phyloP scores from a whole-genome alignment of 2,113 vertebrate genomes.

The Eolophus roseicapilla region DNA sequence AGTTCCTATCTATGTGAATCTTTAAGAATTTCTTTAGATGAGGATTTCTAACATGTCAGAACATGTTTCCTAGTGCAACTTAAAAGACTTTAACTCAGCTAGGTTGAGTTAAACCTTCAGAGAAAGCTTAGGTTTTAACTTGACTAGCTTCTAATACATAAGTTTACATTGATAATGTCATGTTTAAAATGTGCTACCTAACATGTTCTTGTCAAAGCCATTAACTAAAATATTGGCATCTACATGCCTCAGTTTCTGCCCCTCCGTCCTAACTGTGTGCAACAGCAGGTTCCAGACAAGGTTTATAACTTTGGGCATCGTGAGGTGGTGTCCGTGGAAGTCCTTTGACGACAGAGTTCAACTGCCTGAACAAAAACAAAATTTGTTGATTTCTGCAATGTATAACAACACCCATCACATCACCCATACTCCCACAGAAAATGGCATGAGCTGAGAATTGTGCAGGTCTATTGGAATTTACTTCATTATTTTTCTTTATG shows the following conservation, averaged over 20 bases:
- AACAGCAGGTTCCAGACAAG: not conserved
- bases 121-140: not conserved
- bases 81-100: not conserved
- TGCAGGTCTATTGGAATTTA: not conserved
- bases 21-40: slow-evolving; percentile 17
- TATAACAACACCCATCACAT: not conserved
- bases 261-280: not conserved
- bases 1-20: not conserved
- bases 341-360: not conserved
- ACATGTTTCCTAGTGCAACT: not conserved
- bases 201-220: not conserved
- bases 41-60: not conserved
- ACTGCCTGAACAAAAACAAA: not conserved
- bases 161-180: not conserved
- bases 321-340: not conserved
- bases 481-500: not conserved
- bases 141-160: not conserved
- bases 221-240: not conserved
- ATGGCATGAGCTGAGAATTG: not conserved
- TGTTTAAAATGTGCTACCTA: not conserved
- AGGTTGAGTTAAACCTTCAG: not conserved
- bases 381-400: not conserved
- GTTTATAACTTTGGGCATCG: not conserved
- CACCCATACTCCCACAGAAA: not conserved
- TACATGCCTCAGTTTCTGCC: not conserved